A percentile compares a stretch with the other conserved stretches of the same genome.
Conservation (phyloP, 2,797 vertebrate genomes). For the Discoglossus pictus region DNA sequence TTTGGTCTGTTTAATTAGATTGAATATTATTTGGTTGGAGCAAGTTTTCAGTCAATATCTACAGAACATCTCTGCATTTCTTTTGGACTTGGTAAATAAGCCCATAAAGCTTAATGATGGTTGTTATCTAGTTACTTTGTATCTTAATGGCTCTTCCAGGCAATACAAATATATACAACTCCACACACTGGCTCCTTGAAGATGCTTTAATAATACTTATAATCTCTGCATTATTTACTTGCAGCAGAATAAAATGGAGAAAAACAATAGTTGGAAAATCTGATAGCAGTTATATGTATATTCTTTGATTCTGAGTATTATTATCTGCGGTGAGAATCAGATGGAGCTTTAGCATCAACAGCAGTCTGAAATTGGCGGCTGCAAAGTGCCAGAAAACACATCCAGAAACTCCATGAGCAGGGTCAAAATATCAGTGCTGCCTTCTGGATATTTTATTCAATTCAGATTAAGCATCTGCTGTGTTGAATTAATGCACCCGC, state of each 20-base stretch:
- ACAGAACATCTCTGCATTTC: too few relatives aligned
- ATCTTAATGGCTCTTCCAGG: neutral
- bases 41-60: too few relatives aligned
- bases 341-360: neutral
- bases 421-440: conserved; percentile 40
- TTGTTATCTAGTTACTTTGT: neutral
- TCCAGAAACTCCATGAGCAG: conserved; percentile 10
- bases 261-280: conserved; percentile 13
- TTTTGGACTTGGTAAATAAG: conserved; percentile 4
- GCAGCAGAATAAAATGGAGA: conserved; percentile 21
- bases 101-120: neutral
- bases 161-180: neutral
- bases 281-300: neutral
- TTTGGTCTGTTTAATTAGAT: too few relatives aligned
- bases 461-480: conserved; percentile 51
- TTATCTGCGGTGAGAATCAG: neutral
- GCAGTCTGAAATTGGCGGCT: conserved; percentile 19
- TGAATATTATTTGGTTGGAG: too few relatives aligned
- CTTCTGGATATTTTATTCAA: conserved; percentile 25
- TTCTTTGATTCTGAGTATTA: neutral
- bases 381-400: conserved; percentile 21
- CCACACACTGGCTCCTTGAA: neutral
- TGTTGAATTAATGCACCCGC: conserved; percentile 31
- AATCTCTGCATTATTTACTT: neutral
- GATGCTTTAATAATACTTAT: neutral